phyloP scores from a whole-genome alignment of 2,797 vertebrate species.

The Oreochromis grahami region DNA sequence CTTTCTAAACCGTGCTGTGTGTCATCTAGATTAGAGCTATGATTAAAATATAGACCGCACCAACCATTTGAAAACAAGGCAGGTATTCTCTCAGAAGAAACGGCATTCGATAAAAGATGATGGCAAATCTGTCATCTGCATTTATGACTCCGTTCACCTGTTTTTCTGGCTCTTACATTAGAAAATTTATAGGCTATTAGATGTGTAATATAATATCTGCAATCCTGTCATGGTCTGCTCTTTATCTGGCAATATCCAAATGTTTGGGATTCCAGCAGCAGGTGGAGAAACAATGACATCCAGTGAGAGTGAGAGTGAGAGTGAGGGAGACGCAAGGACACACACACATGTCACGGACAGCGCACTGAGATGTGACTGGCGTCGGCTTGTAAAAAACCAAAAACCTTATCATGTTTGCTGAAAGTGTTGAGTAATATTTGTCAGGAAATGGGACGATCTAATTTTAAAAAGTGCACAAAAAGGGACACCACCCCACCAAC shows the following conservation, averaged over 20 bases:
- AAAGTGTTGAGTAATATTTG: not conserved
- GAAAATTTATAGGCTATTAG: not conserved
- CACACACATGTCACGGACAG: not conserved
- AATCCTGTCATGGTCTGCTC: not conserved
- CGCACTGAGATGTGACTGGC: not conserved
- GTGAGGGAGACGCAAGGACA: not conserved
- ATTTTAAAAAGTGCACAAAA: not conserved
- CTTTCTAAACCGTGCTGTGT: not conserved
- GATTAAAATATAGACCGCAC: not conserved
- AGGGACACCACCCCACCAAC: not conserved
- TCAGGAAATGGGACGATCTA: not conserved
- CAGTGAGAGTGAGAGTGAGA: slow-evolving; percentile 3
- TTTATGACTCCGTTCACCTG: not conserved
- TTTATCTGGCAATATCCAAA: slow-evolving; percentile 12
- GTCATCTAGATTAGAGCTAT: not conserved
- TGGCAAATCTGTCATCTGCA: not conserved
- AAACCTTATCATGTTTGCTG: not conserved
- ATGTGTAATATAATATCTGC: not conserved
- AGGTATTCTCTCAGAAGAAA: not conserved
- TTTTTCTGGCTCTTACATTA: not conserved
- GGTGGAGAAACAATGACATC: slow-evolving; percentile 43
- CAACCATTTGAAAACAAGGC: not conserved
- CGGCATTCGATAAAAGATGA: not conserved
- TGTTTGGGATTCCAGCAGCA: slow-evolving; percentile 48
- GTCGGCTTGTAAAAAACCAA: not conserved